Conservation (phyloP, 2,888 invertebrate genomes). For the Caenorhabditis zanzibari region DNA sequence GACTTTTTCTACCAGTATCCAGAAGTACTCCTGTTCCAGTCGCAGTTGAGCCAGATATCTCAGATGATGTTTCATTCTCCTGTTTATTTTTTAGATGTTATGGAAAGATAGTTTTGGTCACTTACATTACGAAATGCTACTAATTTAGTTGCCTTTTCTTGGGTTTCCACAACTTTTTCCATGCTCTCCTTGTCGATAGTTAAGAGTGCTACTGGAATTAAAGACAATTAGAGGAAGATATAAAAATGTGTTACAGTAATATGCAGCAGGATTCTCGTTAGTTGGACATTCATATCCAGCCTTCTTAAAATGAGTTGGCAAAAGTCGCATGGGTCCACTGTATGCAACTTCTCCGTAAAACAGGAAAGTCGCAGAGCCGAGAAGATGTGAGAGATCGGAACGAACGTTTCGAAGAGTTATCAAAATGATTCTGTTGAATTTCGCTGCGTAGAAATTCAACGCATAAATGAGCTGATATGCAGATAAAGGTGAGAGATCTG, state of each 20-base stretch:
- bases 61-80: conserved; percentile 29
- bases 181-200: conserved; percentile 91
- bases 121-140: conserved; percentile 54
- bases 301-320: conserved; percentile 95
- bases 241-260: conserved; percentile 89
- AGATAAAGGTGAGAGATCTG: conserved; percentile 95
- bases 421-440: conserved; percentile 93
- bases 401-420: conserved; percentile 95
- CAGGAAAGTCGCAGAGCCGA: conserved; percentile 93
- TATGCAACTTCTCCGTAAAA: conserved; percentile 90
- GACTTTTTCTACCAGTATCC: conserved; percentile 37
- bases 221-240: background rate
- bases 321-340: conserved; percentile 89
- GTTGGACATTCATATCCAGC: conserved; percentile 98
- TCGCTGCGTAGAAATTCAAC: conserved; percentile 91
- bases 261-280: conserved; percentile 97
- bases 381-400: conserved; percentile 95
- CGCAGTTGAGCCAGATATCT: conserved; percentile 28
- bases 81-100: background rate
- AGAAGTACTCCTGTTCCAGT: conserved; percentile 49
- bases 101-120: background rate
- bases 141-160: conserved; percentile 85
- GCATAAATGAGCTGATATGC: conserved; percentile 96
- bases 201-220: conserved; percentile 88
- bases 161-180: conserved; percentile 94